A percentile compares a stretch with the other conserved stretches of the same genome.
These are phyloP conservation scores for Ooceraea biroi DNA, from an alignment of 1,140 invertebrate genomes.

Conservation along the genomic window DNA sequence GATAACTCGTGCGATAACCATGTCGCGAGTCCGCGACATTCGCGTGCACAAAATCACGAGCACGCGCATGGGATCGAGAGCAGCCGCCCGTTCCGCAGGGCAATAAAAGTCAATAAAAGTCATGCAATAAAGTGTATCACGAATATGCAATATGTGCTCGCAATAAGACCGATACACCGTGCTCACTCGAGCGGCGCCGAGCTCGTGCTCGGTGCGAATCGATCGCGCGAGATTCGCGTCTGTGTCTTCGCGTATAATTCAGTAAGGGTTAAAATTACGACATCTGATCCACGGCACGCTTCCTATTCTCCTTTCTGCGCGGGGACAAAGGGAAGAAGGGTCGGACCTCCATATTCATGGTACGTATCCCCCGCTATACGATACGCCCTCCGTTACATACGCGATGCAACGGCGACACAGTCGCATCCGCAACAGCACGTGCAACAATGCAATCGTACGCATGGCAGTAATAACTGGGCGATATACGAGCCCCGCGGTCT, in stretches of 20 bases:
- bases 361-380: neutral
- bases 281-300: constrained; percentile 8
- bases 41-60: constrained; percentile 40
- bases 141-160: neutral
- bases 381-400: neutral
- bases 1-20: constrained; percentile 11
- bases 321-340: neutral
- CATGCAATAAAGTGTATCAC: constrained; percentile 7
- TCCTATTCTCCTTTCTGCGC: neutral
- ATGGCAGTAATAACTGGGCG: constrained; percentile 68
- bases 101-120: too few species aligned
- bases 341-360: neutral
- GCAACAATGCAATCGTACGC: constrained; percentile 53
- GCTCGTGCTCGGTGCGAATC: neutral
- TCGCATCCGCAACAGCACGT: constrained; percentile 45
- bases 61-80: constrained; percentile 15
- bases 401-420: constrained; percentile 37
- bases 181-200: neutral
- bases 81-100: neutral
- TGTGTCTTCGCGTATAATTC: constrained; percentile 1
- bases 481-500: constrained; percentile 61
- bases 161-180: neutral
- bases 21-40: constrained; percentile 9
- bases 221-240: neutral
- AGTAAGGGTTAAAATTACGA: constrained; percentile 19